Evolutionary conservation across 1,140 invertebrate species (phyloP), one percentile per base, ranked within the genome.

Genomic region (Drosophila asahinai): DNA sequence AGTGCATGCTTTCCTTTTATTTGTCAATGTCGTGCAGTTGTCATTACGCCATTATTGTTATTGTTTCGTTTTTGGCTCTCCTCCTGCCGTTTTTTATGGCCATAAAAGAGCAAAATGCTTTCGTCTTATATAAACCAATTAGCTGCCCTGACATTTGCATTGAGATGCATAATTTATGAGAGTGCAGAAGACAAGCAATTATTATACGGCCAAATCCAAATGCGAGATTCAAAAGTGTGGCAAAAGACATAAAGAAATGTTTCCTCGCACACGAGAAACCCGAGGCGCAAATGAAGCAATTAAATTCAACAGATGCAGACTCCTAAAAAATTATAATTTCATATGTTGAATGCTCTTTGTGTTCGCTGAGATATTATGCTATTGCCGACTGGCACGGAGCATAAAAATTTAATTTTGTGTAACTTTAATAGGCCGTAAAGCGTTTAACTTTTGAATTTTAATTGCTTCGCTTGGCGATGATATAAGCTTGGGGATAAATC

Each of bases 151-250:
- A 57, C 81, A 83, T 86, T 87, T 89, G 81, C 83, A 87, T 87
- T 60, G 52, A 63, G 81, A 87, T 87, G 84, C 86, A 89, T 87
- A 78, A 84, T 87, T 89, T 89, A 87, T 87, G 77, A 83, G 77
- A 83, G 72, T 87, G 80, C 83, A 72, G 79, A 59, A 17, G 54
- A 36, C 51, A 49, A 58, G 55, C 70, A 60, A 36, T 80, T 83
- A 66, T 51, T 65, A 36, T 66, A 30, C 61, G 45, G 59, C 45
- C 59, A 52, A 65, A 76, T 55, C 58, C 47, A 25, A 57, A 57
- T 19, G 14, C n/a, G 6, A 63, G 54, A 57, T 19, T 57, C 43
- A 12, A 67, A 86, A 79, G 70, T 81, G 81, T 77, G 77, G 81
- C 81, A 68, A 72, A 77, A 76, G 65, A 48, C 36, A 70, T 79